phyloP scores from a whole-genome alignment of 2,888 invertebrate species.

The Thera britannica region DNA sequence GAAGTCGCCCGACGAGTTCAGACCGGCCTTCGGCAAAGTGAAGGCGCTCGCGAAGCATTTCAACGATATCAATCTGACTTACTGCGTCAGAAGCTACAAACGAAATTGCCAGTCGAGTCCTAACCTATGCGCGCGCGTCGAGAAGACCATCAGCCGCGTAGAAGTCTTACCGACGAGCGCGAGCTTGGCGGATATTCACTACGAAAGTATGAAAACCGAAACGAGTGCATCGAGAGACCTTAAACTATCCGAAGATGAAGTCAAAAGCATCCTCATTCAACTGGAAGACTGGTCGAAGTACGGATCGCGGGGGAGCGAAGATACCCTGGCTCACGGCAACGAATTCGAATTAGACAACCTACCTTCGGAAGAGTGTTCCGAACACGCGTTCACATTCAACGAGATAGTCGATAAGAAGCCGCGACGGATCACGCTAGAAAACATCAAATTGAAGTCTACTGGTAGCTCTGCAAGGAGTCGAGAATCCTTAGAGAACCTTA shows the following conservation, averaged over 20 bases:
- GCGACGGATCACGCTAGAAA: constrained; percentile 76
- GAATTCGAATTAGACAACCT: constrained; percentile 77
- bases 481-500: constrained; percentile 54
- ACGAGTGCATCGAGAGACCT: constrained; percentile 62
- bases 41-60: constrained; percentile 89
- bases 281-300: constrained; percentile 80
- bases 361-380: constrained; percentile 65
- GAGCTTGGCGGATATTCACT: constrained; percentile 75
- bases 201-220: constrained; percentile 68
- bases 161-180: constrained; percentile 66
- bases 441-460: constrained; percentile 66
- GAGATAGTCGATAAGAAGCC: constrained; percentile 82
- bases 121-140: constrained; percentile 67
- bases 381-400: constrained; percentile 64
- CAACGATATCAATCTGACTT: constrained; percentile 78
- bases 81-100: constrained; percentile 73
- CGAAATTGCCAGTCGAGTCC: constrained; percentile 79
- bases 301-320: constrained; percentile 78
- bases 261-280: constrained; percentile 77
- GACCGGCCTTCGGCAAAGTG: constrained; percentile 88
- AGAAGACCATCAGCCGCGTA: constrained; percentile 51
- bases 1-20: constrained; percentile 89
- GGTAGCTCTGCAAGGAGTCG: constrained; percentile 54
- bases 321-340: constrained; percentile 77
- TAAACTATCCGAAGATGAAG: constrained; percentile 75